Base-by-base conservation (phyloP, 2,888 invertebrate genomes). In the Drosophila phalerata region DNA sequence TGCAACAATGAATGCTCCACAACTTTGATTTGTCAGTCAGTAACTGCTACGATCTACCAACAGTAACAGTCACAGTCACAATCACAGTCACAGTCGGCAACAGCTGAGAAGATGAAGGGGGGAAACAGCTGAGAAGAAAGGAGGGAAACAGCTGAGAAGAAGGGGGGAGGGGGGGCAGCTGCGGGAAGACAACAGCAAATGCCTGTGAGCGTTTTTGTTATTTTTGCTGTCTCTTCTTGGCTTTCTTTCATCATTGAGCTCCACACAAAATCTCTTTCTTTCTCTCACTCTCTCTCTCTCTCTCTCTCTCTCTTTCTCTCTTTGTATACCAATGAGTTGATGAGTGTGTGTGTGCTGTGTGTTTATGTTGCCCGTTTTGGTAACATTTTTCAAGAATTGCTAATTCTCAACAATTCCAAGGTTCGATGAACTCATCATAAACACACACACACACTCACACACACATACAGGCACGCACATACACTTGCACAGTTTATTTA, bases 341-440 rank as follows among this genome's bases (percentile, higher is more conserved):
- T 63, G 57, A 61, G 38, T 38, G 32, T 81, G 42, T 28, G 28
- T 28, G 28, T 28, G 8, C 79, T 70, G 63, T 85, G 62, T 81
- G 64, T 85, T 79, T 82, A 78, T 81, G 83, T 73, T 88, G 85
- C 84, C 81, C 83, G 84, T 85, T 88, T 88, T 88, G 88, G 90
- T 88, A 88, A 88, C 88, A 87, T 89, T 78, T 79, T 87, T 89
- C 77, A 89, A 85, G 90, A 88, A 89, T 89, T 88, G 88, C 90
- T 88, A 90, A 88, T 90, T 88, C 90, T 88, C 90, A 88, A 88
- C 89, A 85, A 83, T 85, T 88, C 79, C 81, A 77, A 64, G 82
- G 88, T 88, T 90, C 88, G 79, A 79, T 90, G 90, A 88, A 88
- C 88, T 77, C 70, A 81, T 85, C 77, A 85, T 80, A 77, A 79